phyloP scores from a whole-genome alignment of 1,140 invertebrate genomes.

The Atta texana region DNA sequence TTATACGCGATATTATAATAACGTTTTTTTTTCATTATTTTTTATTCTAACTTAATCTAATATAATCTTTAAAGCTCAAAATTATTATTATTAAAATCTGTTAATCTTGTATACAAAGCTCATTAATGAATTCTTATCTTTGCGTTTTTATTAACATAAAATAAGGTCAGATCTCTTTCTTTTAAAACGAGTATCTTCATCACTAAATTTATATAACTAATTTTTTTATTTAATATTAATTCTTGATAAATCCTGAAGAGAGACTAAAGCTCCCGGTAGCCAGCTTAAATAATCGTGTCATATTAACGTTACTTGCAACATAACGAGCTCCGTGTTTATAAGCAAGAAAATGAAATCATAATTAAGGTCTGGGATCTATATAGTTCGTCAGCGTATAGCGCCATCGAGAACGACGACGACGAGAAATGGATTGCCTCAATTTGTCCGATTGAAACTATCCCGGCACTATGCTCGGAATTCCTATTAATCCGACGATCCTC shows the following conservation, averaged over 20 bases:
- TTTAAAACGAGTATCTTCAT: background rate
- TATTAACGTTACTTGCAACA: background rate
- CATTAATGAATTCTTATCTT: background rate
- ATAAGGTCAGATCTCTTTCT: background rate
- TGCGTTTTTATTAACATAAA: background rate
- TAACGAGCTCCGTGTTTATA: background rate
- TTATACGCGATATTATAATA: background rate
- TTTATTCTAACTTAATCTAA: background rate
- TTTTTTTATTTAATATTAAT: conserved; percentile 13
- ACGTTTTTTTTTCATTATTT: background rate
- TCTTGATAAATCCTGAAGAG: background rate
- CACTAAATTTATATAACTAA: background rate
- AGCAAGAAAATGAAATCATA: conserved; percentile 73
- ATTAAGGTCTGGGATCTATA: conserved; percentile 75
- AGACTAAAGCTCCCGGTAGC: background rate
- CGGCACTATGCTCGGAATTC: conserved; percentile 82
- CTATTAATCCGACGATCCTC: conserved; percentile 76
- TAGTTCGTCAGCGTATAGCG: conserved; percentile 25
- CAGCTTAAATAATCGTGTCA: background rate
- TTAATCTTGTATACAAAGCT: background rate
- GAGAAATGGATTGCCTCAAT: conserved; percentile 82
- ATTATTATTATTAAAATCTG: background rate
- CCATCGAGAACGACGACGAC: conserved; percentile 68
- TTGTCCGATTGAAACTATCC: conserved; percentile 83
- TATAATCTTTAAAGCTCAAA: background rate